Conservation (phyloP, 2,888 invertebrate species). For the Falcaria lacertinaria region DNA sequence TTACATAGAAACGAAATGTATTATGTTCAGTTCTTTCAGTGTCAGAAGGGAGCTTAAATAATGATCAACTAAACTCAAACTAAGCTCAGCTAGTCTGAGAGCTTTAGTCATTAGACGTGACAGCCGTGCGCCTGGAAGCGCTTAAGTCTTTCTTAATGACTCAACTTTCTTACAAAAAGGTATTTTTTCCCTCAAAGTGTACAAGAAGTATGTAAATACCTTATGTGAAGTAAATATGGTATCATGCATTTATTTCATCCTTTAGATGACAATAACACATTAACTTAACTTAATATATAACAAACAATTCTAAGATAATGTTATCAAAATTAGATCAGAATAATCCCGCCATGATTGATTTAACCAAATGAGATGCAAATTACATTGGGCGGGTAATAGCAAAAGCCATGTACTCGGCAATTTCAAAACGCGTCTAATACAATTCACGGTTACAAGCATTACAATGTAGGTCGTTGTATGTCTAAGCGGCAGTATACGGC, state of each 20-base stretch:
- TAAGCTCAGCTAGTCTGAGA: constrained; percentile 21
- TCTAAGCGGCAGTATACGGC: not conserved
- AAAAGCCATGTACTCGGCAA: not conserved
- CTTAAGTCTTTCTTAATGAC: constrained; percentile 22
- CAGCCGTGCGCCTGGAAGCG: constrained; percentile 22
- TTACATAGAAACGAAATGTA: too few species aligned
- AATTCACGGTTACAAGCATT: not conserved
- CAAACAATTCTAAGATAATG: not conserved
- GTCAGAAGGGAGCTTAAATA: not conserved
- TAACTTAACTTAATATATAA: too few species aligned
- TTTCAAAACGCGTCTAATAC: not conserved
- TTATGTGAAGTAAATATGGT: not conserved
- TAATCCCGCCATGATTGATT: not conserved
- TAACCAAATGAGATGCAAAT: not conserved
- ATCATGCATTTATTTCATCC: not conserved
- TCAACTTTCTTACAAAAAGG: not conserved
- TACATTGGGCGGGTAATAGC: not conserved
- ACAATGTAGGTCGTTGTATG: not conserved
- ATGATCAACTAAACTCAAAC: constrained; percentile 11
- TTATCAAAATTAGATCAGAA: not conserved
- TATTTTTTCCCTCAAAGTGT: not conserved
- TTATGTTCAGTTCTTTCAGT: not conserved
- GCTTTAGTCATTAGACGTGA: constrained; percentile 25
- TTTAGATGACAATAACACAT: too few species aligned
- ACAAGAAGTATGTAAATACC: not conserved